These are phyloP conservation scores for Chroicocephalus ridibundus DNA, from an alignment of 2,113 vertebrate genomes.

Conservation along the genomic window DNA sequence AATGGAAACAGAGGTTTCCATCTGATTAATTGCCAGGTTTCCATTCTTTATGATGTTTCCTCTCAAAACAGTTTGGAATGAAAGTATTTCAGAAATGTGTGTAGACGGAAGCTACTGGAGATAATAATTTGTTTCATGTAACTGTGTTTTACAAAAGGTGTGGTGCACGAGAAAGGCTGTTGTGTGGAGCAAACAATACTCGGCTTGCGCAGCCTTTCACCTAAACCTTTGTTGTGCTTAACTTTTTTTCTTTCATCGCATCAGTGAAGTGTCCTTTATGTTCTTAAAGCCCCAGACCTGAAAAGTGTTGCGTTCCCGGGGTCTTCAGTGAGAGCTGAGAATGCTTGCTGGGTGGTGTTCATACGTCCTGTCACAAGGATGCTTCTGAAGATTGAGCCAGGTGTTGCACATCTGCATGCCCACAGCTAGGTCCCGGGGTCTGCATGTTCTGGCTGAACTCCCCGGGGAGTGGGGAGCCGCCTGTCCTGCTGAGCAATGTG, in stretches of 20 bases:
- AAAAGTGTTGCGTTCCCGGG: accelerated
- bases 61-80: neutral
- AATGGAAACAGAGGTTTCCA: constrained; percentile 57
- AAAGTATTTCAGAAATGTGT: constrained; percentile 18
- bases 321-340: neutral
- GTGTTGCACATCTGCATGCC: neutral
- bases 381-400: neutral
- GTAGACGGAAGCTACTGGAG: constrained; percentile 31
- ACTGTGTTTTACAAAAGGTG: neutral
- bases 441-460: neutral
- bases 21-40: constrained; percentile 42
- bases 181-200: neutral
- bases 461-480: accelerated
- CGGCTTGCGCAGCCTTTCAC: neutral
- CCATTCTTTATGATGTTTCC: constrained; percentile 46
- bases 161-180: neutral
- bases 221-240: neutral
- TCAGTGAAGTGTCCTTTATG: neutral
- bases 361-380: neutral
- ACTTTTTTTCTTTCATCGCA: neutral
- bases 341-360: neutral
- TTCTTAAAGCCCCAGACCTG: neutral
- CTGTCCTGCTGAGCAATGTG: too few species aligned
- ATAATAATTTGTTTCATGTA: constrained; percentile 8
- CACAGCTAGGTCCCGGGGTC: neutral